phyloP scores from a whole-genome alignment of 2,888 invertebrate genomes.

The Pachycephus smyrnensis region DNA sequence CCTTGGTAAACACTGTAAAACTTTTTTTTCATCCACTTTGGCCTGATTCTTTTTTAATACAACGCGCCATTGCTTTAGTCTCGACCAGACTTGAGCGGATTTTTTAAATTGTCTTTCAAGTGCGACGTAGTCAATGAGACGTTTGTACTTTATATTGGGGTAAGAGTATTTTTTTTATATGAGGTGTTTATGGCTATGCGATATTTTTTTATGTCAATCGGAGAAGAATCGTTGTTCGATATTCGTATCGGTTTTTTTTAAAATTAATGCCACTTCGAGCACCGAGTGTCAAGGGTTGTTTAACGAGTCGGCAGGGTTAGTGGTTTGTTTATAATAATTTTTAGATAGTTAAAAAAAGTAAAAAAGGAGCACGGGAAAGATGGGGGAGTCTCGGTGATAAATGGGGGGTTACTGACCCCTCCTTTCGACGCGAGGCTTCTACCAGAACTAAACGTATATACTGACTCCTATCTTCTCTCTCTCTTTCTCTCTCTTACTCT shows the following conservation, averaged over 20 bases:
- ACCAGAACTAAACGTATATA: not conserved
- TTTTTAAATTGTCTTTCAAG: not conserved
- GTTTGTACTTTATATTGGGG: not conserved
- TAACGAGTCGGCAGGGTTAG: conserved; percentile 24
- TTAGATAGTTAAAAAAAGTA: conserved; percentile 29
- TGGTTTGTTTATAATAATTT: conserved; percentile 41
- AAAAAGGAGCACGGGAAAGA: conserved; percentile 23
- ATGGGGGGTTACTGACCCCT: conserved; percentile 56
- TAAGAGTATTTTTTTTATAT: not conserved
- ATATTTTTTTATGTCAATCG: not conserved
- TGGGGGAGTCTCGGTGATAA: conserved; percentile 45
- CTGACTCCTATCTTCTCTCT: conserved; percentile 17
- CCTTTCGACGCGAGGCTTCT: not conserved
- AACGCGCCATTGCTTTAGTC: not conserved
- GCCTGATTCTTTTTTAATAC: not conserved
- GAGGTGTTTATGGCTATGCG: not conserved
- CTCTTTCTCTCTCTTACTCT: conserved; percentile 10
- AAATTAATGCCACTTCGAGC: not conserved
- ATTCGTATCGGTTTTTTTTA: not conserved
- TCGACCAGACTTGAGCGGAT: not conserved
- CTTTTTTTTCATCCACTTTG: not conserved
- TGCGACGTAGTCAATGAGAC: not conserved
- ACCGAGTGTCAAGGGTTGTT: conserved; percentile 5
- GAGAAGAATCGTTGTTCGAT: not conserved
- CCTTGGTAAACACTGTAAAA: conserved; percentile 24